These are phyloP conservation scores for Balanococcus diminutus DNA, from an alignment of 2,888 invertebrate species.

Conservation along the genomic window DNA sequence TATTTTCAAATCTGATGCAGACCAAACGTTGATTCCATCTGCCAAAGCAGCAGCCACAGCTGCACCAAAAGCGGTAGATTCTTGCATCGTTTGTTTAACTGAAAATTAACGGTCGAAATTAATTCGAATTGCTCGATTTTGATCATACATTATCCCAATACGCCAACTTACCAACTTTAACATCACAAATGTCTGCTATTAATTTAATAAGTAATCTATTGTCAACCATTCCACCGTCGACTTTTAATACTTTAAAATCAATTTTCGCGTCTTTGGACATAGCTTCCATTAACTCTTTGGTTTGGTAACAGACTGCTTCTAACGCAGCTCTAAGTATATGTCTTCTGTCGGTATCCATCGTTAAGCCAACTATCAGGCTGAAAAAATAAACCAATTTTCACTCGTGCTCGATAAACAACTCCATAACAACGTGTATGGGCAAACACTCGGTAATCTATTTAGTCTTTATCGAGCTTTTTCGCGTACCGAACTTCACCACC, in stretches of 20 bases:
- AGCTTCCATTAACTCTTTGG: conserved; percentile 89
- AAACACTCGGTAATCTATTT: not conserved
- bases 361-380: conserved; percentile 90
- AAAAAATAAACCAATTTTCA: conserved; percentile 59
- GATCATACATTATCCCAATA: not conserved
- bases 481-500: not conserved
- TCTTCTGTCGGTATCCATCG: conserved; percentile 88
- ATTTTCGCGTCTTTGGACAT: conserved; percentile 92
- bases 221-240: conserved; percentile 91
- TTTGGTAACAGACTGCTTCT: conserved; percentile 96
- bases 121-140: not conserved
- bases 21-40: conserved; percentile 69
- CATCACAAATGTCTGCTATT: conserved; percentile 91
- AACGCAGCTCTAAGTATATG: conserved; percentile 93
- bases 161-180: conserved; percentile 80
- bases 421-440: not conserved
- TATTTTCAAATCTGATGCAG: conserved; percentile 62
- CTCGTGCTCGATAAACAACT: not conserved
- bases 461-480: not conserved
- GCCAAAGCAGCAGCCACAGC: conserved; percentile 89
- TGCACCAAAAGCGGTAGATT: conserved; percentile 94
- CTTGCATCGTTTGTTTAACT: conserved; percentile 68
- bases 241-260: conserved; percentile 79
- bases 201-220: conserved; percentile 93
- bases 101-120: not conserved